phyloP scores from a whole-genome alignment of 2,113 vertebrate species.

The Neolamprologus falcicula region DNA sequence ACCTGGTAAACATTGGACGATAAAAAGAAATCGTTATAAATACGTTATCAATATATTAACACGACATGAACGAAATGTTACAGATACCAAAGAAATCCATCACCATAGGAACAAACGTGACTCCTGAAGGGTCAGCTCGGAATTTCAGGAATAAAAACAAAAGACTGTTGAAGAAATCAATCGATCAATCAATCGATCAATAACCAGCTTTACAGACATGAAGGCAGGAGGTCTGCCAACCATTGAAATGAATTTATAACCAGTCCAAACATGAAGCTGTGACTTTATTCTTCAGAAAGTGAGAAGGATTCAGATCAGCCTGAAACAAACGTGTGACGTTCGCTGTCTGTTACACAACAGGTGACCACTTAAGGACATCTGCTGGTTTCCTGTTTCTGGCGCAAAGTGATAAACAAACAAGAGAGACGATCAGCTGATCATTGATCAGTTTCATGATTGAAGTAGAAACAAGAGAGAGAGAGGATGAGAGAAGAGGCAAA shows the following conservation, averaged over 20 bases:
- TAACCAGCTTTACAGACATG: not conserved
- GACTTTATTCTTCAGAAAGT: not conserved
- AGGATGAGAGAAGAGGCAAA: fast-evolving
- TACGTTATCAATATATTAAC: not conserved
- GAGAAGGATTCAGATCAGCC: not conserved
- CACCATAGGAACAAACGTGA: not conserved
- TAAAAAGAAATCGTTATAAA: not conserved
- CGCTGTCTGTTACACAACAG: not conserved
- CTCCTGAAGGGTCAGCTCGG: not conserved
- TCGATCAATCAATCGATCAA: not conserved
- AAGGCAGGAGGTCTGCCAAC: not conserved
- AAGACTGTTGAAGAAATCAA: not conserved
- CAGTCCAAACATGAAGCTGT: not conserved
- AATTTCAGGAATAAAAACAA: not conserved
- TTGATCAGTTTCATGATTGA: fast-evolving
- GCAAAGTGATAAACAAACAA: not conserved
- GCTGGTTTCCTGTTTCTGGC: fast-evolving
- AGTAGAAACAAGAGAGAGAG: fast-evolving
- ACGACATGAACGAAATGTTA: not conserved
- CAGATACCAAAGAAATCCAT: not conserved
- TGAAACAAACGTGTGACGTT: not conserved
- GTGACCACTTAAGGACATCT: fast-evolving
- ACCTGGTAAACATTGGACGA: not conserved
- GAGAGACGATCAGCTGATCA: not conserved
- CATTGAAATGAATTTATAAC: fast-evolving